Conservation (phyloP, 1,140 invertebrate genomes). For the Diorhabda carinulata region DNA sequence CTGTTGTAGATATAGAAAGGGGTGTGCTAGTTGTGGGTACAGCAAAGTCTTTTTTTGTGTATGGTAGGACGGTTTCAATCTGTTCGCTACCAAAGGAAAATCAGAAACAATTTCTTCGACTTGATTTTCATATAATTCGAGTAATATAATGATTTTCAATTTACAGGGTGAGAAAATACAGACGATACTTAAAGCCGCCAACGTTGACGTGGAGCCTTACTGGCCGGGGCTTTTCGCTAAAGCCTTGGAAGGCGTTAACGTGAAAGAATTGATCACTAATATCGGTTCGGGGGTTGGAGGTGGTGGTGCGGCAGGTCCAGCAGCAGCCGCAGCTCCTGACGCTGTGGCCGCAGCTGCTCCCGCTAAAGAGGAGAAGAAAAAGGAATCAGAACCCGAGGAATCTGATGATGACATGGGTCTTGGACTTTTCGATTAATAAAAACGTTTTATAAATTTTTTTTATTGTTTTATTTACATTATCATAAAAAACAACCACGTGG, state of each 20-base stretch:
- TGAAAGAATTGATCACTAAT: constrained; percentile 92
- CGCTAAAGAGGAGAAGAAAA: constrained; percentile 70
- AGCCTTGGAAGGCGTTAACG: constrained; percentile 90
- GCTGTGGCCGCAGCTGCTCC: constrained; percentile 67
- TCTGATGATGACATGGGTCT: constrained; percentile 96
- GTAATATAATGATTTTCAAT: not conserved
- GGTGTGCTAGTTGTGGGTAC: constrained; percentile 17
- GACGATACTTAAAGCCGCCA: constrained; percentile 94
- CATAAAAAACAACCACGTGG: no score
- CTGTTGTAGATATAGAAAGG: constrained; percentile 9
- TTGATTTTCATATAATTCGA: not conserved
- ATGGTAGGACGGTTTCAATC: constrained; percentile 9
- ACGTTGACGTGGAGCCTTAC: constrained; percentile 95
- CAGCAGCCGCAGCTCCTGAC: constrained; percentile 55
- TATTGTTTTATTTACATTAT: no score
- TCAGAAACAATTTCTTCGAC: constrained; percentile 9
- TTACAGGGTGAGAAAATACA: constrained; percentile 93
- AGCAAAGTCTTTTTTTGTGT: constrained; percentile 16
- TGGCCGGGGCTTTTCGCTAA: constrained; percentile 99
- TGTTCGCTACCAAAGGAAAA: constrained; percentile 13
- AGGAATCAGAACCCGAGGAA: constrained; percentile 79
- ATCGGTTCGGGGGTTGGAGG: constrained; percentile 90
- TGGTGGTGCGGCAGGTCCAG: constrained; percentile 65
- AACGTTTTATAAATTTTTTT: no score
- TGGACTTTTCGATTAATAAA: constrained; percentile 72